These are phyloP conservation scores for Xenotilapia caudafasciata DNA, from an alignment of 2,113 vertebrate species.

Conservation along the genomic window DNA sequence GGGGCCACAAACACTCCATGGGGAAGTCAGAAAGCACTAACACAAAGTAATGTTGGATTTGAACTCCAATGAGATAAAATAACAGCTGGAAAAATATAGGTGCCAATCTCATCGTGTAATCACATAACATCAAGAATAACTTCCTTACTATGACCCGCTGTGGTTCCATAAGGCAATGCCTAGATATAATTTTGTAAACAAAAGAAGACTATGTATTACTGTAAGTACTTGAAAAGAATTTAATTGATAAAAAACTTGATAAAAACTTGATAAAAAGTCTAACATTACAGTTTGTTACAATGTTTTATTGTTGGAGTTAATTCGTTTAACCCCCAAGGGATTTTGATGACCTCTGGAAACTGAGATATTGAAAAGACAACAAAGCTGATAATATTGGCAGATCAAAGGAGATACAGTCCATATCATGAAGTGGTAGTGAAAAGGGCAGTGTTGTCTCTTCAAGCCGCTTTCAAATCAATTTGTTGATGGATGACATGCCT, in stretches of 20 bases:
- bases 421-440: conserved; percentile 18
- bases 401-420: neutral
- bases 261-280: neutral
- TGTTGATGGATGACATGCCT: conserved; percentile 48
- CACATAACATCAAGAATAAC: neutral
- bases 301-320: neutral
- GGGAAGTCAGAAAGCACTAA: neutral
- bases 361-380: conserved; percentile 28
- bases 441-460: neutral
- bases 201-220: neutral
- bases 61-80: neutral
- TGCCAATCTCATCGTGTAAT: neutral
- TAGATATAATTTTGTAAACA: neutral
- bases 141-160: neutral
- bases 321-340: neutral
- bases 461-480: conserved; percentile 45
- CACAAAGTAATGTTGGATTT: neutral
- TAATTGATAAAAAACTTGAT: neutral
- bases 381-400: conserved; percentile 16
- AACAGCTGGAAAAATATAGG: neutral
- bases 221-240: neutral
- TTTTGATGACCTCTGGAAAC: conserved; percentile 32
- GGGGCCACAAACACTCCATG: neutral
- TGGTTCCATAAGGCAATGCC: neutral
- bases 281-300: neutral